Percentiles rank a stretch among this genome's conserved stretches.
Evolutionary conservation across 2,113 vertebrate genomes (phyloP).

Genomic region (Anseranas semipalmata): DNA sequence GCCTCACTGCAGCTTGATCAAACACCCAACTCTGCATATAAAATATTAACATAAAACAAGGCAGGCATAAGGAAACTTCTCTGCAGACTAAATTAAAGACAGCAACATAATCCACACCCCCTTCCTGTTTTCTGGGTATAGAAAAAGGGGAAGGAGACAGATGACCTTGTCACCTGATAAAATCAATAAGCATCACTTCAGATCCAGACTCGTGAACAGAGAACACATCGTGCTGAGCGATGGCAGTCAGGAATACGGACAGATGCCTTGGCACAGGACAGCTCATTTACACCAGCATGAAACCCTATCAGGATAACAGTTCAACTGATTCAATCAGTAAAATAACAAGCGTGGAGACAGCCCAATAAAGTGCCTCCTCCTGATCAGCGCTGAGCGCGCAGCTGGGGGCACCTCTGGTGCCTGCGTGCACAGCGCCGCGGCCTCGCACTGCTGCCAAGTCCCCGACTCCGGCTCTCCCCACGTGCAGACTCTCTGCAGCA

Average conservation of each 20-base stretch:
- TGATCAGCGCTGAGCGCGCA: background rate
- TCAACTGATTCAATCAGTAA: background rate
- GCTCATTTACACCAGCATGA: background rate
- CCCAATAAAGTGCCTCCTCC: background rate
- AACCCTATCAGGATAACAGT: background rate
- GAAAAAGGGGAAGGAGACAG: background rate
- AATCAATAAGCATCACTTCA: background rate
- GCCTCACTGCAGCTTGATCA: background rate
- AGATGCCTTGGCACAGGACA: conserved; percentile 8
- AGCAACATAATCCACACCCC: fast-evolving
- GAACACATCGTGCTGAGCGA: background rate
- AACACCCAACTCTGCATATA: fast-evolving
- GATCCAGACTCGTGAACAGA: background rate
- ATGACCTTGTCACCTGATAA: background rate
- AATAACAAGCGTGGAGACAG: background rate
- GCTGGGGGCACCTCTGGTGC: background rate
- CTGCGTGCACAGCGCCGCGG: fast-evolving
- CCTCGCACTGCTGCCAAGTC: fast-evolving
- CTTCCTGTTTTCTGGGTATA: fast-evolving
- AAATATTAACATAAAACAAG: background rate
- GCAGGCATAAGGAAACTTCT: background rate
- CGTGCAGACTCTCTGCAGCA: background rate
- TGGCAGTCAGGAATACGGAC: background rate
- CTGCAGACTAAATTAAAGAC: background rate
- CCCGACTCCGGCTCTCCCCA: background rate